Evolutionary conservation across 2,113 vertebrate genomes (phyloP).

Genomic region (Paedocypris sp.): DNA sequence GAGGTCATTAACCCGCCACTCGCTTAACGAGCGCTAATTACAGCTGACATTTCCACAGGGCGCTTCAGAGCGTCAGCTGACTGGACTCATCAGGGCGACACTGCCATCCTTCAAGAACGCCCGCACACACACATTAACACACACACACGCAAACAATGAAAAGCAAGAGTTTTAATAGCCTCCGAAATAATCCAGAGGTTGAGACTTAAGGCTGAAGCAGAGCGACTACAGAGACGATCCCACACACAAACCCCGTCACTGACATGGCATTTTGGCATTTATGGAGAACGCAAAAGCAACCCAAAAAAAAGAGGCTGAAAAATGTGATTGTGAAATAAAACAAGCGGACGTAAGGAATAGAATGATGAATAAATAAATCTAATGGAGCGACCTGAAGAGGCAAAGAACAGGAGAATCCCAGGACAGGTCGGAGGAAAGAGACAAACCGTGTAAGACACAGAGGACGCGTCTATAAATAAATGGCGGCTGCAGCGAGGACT

Average conservation of each 20-base stretch:
- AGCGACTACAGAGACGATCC: constrained; percentile 42
- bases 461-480: constrained; percentile 34
- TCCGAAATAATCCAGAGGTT: too few relatives aligned
- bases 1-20: constrained; percentile 37
- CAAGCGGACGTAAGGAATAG: background rate
- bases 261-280: too few relatives aligned
- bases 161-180: constrained; percentile 54
- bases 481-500: background rate
- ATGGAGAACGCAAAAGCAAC: too few relatives aligned
- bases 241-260: too few relatives aligned
- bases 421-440: constrained; percentile 14
- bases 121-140: background rate
- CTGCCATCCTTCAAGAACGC: background rate
- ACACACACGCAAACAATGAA: background rate
- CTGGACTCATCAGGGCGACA: constrained; percentile 8
- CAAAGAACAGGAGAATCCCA: background rate
- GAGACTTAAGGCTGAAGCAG: constrained; percentile 49
- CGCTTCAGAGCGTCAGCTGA: constrained; percentile 15
- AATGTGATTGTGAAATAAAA: too few relatives aligned
- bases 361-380: constrained; percentile 2
- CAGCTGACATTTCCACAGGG: constrained; percentile 36
- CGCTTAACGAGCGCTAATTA: constrained; percentile 39
- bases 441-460: constrained; percentile 32
- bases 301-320: too few relatives aligned
- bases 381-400: background rate